phyloP scores from a whole-genome alignment of 1,140 invertebrate species.

The Polypedilum pembai region DNA sequence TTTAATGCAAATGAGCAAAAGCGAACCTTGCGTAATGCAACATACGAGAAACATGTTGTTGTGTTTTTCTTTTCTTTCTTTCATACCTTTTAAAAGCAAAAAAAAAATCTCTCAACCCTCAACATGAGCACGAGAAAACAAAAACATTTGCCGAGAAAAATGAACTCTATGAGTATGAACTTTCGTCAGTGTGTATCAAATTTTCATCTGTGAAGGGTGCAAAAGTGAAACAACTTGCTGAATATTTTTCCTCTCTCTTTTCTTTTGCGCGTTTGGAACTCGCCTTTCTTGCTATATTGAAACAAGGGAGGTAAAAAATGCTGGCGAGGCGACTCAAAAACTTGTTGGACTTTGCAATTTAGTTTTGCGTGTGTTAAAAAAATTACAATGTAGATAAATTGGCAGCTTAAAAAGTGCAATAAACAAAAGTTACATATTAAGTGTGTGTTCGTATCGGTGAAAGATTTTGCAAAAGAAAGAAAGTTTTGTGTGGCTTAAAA shows the following conservation, averaged over 20 bases:
- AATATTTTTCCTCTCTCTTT: neutral
- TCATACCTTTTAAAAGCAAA: too few relatives aligned
- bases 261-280: neutral
- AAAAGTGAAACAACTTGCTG: slow-evolving; percentile 11
- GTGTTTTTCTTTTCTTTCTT: too few relatives aligned
- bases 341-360: neutral
- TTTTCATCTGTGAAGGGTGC: slow-evolving; percentile 5
- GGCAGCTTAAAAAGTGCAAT: too few relatives aligned
- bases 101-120: too few relatives aligned
- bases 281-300: too few relatives aligned
- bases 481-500: neutral
- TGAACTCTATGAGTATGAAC: neutral
- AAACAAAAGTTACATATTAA: too few relatives aligned
- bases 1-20: too few relatives aligned
- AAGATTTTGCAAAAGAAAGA: too few relatives aligned
- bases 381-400: neutral
- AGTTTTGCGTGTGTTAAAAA: neutral
- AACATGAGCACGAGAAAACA: slow-evolving; percentile 4
- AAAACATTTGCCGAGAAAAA: slow-evolving; percentile 9
- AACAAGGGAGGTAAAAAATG: neutral
- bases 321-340: neutral
- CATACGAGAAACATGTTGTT: too few relatives aligned
- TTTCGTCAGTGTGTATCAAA: neutral
- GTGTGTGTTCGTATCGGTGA: too few relatives aligned
- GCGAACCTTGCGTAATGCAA: too few relatives aligned